These are phyloP conservation scores for Gibbula magus DNA, from an alignment of 2,888 invertebrate species.

Conservation along the genomic window DNA sequence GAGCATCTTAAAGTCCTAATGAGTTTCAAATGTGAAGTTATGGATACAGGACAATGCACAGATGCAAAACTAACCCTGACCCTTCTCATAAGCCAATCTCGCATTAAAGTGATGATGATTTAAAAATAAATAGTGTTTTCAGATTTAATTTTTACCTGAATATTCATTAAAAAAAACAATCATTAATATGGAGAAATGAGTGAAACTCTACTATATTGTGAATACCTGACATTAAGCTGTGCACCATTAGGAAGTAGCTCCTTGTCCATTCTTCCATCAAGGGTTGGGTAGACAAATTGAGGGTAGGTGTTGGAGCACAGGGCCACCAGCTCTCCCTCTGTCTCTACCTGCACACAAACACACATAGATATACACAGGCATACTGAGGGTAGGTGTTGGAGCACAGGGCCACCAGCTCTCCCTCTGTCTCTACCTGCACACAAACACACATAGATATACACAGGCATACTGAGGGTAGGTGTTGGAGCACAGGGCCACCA, in stretches of 20 bases:
- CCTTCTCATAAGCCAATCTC: too few relatives aligned
- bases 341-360: conserved; percentile 63
- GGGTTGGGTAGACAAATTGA: conserved; percentile 59
- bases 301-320: conserved; percentile 69
- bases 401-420: too few relatives aligned
- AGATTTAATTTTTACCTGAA: background rate
- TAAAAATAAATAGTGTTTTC: background rate
- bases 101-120: background rate
- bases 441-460: conserved; percentile 53
- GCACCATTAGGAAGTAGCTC: conserved; percentile 67
- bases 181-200: background rate
- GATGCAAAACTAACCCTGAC: too few relatives aligned
- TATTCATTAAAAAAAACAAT: background rate
- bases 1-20: too few relatives aligned
- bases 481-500: conserved; percentile 68
- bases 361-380: too few relatives aligned
- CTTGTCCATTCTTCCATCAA: conserved; percentile 62
- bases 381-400: too few relatives aligned
- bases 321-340: conserved; percentile 66
- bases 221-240: conserved; percentile 64
- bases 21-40: too few relatives aligned
- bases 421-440: too few relatives aligned
- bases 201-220: background rate
- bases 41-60: too few relatives aligned
- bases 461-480: conserved; percentile 67